phyloP scores from a whole-genome alignment of 2,797 vertebrate genomes.

The Onychomys torridus region DNA sequence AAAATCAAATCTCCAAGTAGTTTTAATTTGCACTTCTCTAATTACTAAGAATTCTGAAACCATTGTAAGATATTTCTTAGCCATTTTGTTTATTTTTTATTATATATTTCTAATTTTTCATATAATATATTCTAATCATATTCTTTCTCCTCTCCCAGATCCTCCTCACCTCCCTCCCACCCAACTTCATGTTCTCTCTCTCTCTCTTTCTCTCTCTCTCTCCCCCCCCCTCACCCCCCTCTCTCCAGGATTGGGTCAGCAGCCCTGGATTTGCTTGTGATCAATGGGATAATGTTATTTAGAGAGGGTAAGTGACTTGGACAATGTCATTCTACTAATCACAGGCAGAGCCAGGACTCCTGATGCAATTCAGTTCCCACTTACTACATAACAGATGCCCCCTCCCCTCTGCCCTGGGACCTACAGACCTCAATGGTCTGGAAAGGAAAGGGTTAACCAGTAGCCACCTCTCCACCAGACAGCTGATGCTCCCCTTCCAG shows the following conservation, averaged over 20 bases:
- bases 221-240: accelerated
- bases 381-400: background rate
- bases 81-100: background rate
- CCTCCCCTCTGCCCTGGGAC: background rate
- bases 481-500: background rate
- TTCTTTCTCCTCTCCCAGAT: background rate
- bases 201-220: background rate
- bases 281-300: background rate
- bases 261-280: background rate
- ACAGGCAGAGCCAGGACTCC: background rate
- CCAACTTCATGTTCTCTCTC: background rate
- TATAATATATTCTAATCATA: background rate
- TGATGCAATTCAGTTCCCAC: background rate
- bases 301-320: background rate
- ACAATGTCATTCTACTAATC: background rate
- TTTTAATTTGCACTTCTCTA: background rate
- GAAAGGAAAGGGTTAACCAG: background rate
- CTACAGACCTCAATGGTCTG: background rate
- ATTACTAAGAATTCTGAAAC: background rate
- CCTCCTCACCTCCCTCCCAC: background rate
- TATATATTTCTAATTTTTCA: background rate
- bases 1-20: background rate
- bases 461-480: background rate
- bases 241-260: background rate
- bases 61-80: background rate